phyloP scores from a whole-genome alignment of 2,113 vertebrate species.

The Malurus elegans region DNA sequence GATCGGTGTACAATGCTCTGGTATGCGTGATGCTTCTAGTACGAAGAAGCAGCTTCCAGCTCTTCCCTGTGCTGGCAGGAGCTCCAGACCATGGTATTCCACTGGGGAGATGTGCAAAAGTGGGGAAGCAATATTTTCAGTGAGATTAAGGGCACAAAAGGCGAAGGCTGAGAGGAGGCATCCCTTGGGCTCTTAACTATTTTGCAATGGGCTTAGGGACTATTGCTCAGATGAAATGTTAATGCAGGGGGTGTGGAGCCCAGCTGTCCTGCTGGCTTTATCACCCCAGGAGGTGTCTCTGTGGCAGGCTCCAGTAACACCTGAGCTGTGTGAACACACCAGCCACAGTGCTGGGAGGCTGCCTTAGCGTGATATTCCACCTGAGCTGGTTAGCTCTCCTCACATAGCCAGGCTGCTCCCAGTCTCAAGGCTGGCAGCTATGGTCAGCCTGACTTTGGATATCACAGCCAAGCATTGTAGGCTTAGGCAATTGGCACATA shows the following conservation, averaged over 20 bases:
- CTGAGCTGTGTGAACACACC: not conserved
- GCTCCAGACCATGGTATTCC: not conserved
- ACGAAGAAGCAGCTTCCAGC: not conserved
- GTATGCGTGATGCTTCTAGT: not conserved
- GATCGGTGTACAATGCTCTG: not conserved
- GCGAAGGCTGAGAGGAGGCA: not conserved
- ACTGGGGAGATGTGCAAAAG: not conserved
- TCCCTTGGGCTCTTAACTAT: not conserved
- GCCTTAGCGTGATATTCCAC: not conserved
- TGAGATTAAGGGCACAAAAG: not conserved
- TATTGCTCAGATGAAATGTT: not conserved
- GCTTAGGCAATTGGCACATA: not conserved
- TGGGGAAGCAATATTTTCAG: not conserved
- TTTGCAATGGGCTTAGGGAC: not conserved
- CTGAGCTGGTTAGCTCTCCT: not conserved
- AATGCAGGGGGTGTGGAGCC: not conserved
- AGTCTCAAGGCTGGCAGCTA: not conserved
- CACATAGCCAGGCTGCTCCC: not conserved
- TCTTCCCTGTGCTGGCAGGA: not conserved
- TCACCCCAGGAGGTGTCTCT: not conserved
- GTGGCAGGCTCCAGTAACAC: not conserved
- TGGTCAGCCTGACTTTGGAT: not conserved
- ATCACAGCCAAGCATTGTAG: not conserved
- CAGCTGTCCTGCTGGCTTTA: not conserved
- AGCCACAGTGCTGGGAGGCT: rapidly evolving